A percentile compares a stretch with the other conserved stretches of the same genome.
phyloP scores from a whole-genome alignment of 2,113 vertebrate genomes.

The Nanorana parkeri region DNA sequence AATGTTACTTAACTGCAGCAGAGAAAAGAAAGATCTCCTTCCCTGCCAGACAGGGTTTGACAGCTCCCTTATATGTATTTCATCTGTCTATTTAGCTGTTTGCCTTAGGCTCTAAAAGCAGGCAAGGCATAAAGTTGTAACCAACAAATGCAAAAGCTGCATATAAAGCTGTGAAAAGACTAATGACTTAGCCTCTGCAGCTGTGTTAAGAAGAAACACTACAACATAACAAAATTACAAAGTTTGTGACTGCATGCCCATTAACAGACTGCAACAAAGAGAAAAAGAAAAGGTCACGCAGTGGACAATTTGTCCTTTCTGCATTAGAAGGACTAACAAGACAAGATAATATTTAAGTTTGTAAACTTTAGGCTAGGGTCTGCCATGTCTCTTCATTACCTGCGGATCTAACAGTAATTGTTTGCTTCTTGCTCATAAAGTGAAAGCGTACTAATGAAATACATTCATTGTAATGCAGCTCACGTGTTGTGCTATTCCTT shows the following conservation, averaged over 20 bases:
- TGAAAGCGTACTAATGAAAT: constrained; percentile 38
- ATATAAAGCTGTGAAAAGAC: constrained; percentile 3
- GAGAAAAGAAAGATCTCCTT: no score
- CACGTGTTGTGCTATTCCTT: constrained; percentile 46
- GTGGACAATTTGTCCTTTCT: constrained; percentile 17
- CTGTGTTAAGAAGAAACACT: background rate
- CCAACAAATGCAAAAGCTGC: background rate
- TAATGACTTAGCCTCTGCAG: background rate
- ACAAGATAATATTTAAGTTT: constrained; percentile 20
- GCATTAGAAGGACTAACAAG: constrained; percentile 40
- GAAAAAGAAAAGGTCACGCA: constrained; percentile 28
- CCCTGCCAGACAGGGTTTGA: no score
- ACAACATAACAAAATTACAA: constrained; percentile 1
- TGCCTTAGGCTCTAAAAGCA: no score
- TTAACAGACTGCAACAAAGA: constrained; percentile 17
- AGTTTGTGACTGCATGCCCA: background rate
- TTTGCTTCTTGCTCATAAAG: background rate
- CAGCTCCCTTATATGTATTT: no score
- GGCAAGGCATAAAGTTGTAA: background rate
- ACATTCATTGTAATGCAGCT: background rate
- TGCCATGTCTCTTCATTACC: constrained; percentile 24
- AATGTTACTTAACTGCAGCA: no score
- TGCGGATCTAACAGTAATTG: background rate
- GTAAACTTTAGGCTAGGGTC: constrained; percentile 17
- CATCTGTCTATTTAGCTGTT: no score